Evolutionary conservation across 2,113 vertebrate species (phyloP).

Genomic region (Perccottus glenii): DNA sequence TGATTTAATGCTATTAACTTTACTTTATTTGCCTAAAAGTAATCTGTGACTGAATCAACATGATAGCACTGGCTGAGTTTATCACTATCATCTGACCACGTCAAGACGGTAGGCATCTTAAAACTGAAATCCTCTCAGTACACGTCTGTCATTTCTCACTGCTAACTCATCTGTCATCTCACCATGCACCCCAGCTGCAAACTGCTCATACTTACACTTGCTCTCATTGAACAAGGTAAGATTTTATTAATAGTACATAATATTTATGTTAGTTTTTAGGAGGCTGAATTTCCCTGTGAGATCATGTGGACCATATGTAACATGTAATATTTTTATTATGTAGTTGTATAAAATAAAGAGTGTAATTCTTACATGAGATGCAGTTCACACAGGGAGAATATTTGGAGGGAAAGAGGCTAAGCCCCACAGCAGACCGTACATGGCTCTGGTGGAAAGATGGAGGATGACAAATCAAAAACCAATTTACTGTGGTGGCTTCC

Average conservation of each 20-base stretch:
- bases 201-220: slow-evolving; percentile 33
- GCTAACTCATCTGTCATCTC: slow-evolving; percentile 8
- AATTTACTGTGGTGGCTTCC: slow-evolving; percentile 59
- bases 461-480: fast-evolving
- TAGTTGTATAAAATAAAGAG: no score
- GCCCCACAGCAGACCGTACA: slow-evolving; percentile 63
- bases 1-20: no score
- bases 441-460: slow-evolving; percentile 52
- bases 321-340: no score
- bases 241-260: no score
- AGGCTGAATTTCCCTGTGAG: neutral
- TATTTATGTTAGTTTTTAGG: no score
- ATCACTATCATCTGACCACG: no score
- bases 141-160: neutral
- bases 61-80: no score
- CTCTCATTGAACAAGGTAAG: slow-evolving; percentile 55
- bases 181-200: slow-evolving; percentile 36
- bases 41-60: no score
- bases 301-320: neutral
- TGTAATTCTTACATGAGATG: neutral
- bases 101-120: neutral
- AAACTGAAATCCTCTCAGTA: neutral
- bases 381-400: slow-evolving; percentile 36
- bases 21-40: no score
- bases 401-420: slow-evolving; percentile 31